Base-by-base conservation (phyloP, 2,797 vertebrate genomes). In the Paedocypris micromegethes region DNA sequence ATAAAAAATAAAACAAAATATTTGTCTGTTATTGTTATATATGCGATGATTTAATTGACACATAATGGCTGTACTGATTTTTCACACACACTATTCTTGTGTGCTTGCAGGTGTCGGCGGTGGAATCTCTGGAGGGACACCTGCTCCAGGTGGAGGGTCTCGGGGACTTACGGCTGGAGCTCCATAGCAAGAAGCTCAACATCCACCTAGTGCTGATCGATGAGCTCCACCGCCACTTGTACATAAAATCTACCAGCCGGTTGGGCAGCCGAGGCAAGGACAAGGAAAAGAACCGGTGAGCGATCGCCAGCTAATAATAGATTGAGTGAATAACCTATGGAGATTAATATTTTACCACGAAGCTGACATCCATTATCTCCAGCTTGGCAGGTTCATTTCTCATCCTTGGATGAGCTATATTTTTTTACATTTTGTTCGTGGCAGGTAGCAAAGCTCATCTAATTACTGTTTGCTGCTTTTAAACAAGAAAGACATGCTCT, bases 141-240 rank as follows among this genome's bases (percentile, higher is more conserved):
- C 82, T 99, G 63, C 89, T 94, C 57, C 96, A 99, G 78, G 96
- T 99, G 75, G 96, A 98, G 62, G 96, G 96, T 1, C 86, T 99
- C n/a, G 91, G 94, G 1, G 96, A 99, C 77, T 89, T 99, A 65
- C 89, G 96, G 0, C 80, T 98, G 83, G 95, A 99, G 83, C 93
- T 99, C 48, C 93, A 98, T 84, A 97, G 92, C 78, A 97, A 93
- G 87, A 99, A 99, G 86, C 93, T 99, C 87, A 98, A 97, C 86
- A 92, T 99, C 81, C 96, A 98, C 79, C 77, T 93, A 6, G 94
- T 98, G 8, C 91, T 99, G 52, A 98, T 99, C 0, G 96, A 98
- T 1, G 96, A 99, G 49, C 83, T 99, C 46, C 96, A 99, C 74
- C 87, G 96, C 2, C 96, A 99, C 42, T 91, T 99, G 45, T 99